These are phyloP conservation scores for Psittacula derbiana DNA, from an alignment of 2,797 vertebrate species.

Conservation along the genomic window DNA sequence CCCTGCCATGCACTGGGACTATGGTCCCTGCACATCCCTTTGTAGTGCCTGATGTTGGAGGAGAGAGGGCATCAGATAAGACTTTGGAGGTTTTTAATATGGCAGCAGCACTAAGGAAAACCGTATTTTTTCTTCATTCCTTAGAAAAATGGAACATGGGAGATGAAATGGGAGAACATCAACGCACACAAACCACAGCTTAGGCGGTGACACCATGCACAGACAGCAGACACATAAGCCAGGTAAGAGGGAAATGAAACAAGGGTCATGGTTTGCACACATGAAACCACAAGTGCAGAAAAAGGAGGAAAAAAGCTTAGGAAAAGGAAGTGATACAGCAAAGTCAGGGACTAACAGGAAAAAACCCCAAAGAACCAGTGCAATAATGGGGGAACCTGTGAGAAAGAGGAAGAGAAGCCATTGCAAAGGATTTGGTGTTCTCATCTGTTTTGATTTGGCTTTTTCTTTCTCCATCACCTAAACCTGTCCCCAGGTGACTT, in stretches of 20 bases:
- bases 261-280: not conserved
- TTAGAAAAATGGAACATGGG: too few relatives aligned
- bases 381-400: not conserved
- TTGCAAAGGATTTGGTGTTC: not conserved
- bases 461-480: not conserved
- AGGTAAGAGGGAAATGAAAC: not conserved
- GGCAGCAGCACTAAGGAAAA: not conserved
- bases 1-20: not conserved
- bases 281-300: not conserved
- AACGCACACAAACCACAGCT: rapidly evolving
- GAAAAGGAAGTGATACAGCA: not conserved
- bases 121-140: rapidly evolving
- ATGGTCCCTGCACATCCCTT: not conserved
- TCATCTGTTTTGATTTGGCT: not conserved
- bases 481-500: not conserved
- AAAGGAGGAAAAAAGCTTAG: not conserved
- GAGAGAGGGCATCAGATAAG: not conserved
- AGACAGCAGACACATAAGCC: rapidly evolving
- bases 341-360: not conserved
- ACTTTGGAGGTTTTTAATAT: not conserved
- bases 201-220: rapidly evolving
- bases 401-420: not conserved
- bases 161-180: not conserved
- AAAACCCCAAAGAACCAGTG: not conserved
- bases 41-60: not conserved